phyloP scores from a whole-genome alignment of 2,888 invertebrate genomes.

The Pristionchus exspectatus region DNA sequence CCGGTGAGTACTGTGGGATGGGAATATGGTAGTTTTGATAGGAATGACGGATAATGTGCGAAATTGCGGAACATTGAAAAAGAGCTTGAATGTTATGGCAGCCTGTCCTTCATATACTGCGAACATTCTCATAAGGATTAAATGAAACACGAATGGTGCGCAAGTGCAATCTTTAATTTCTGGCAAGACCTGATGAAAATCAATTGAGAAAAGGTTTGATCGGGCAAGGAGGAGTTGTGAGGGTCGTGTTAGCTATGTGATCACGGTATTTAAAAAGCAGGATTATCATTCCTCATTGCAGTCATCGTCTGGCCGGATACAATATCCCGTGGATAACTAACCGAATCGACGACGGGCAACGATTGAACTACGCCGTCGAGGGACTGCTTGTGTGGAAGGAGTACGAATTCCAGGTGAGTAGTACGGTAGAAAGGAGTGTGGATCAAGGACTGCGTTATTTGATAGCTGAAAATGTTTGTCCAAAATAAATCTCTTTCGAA shows the following conservation, averaged over 20 bases:
- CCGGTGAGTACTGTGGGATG: conserved; percentile 87
- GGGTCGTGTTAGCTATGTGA: no score
- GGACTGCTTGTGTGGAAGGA: conserved; percentile 98
- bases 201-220: no score
- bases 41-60: no score
- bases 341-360: conserved; percentile 91
- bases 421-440: neutral
- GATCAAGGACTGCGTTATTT: neutral
- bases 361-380: conserved; percentile 91
- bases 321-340: conserved; percentile 92
- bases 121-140: no score
- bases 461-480: neutral
- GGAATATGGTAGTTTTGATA: no score
- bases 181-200: neutral
- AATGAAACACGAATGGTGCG: neutral
- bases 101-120: no score
- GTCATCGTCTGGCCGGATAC: conserved; percentile 88
- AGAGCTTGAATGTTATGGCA: neutral
- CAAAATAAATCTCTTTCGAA: no score
- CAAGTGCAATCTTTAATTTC: neutral
- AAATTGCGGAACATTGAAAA: no score
- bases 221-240: no score
- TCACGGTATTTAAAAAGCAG: neutral
- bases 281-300: conserved; percentile 47
- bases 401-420: conserved; percentile 87